Base-by-base conservation (phyloP, 1,140 invertebrate genomes). In the Cepaea nemoralis region DNA sequence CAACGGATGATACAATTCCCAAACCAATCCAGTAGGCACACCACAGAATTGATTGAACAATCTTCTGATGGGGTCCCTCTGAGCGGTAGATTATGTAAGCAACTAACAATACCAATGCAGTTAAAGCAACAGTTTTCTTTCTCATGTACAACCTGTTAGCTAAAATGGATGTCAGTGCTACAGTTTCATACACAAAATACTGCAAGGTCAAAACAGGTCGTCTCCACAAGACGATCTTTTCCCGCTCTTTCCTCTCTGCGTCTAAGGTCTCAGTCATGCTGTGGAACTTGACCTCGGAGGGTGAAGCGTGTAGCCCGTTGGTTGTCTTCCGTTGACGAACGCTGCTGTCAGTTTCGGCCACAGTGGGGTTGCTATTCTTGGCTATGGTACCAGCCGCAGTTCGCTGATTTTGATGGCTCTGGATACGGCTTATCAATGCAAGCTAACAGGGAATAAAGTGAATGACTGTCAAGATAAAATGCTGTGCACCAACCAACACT, bases 1-100 rank as follows among this genome's bases (percentile, higher is more conserved):
- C 98, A 69, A 99, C 97, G 16, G 97, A 99, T 35, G 98, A 99
- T 74, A 99, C 93, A 31, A 99, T 95, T 45, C 98, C 98, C 71
- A 99, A 93, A 22, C 97, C 95, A 82, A 98, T 93, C 98, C 98
- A 99, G 93, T 98, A 99, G 14, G 94, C 87, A 92, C 95, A 96
- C 95, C 96, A 98, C 45, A 93, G 82, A 35, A n/a, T n/a, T n/a
- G n/a, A n/a, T n/a, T n/a, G 73, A 75, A 31, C 22, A 74, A 94
- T 93, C 85, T 91, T 85, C 90, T 94, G 93, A 91, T 94, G 94
- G 77, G 93, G 92, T 80, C 94, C 94, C 77, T 93, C 91, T 42
- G 93, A 85, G 86, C 92, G 89, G 82, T 92, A 91, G 8, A 88
- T 59, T n/a, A 86, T 85, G 59, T 92, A 89, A 70, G 93, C 83